phyloP scores from a whole-genome alignment of 2,797 vertebrate genomes.

The Fundulus diaphanus region DNA sequence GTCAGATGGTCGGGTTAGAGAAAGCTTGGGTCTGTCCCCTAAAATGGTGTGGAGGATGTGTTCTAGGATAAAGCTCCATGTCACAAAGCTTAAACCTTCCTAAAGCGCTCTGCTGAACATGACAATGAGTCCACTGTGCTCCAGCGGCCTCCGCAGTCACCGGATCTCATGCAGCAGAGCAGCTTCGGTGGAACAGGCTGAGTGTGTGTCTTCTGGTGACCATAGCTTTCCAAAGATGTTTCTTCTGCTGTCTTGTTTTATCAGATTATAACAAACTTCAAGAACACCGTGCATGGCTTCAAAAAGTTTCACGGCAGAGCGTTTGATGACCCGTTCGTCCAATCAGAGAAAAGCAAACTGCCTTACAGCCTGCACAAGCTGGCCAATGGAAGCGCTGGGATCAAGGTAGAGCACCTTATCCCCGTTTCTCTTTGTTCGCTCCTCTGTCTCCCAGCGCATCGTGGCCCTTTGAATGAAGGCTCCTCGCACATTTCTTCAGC shows the following conservation, averaged over 20 bases:
- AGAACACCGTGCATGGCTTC: conserved; percentile 93
- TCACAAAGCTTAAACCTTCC: no score
- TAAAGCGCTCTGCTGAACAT: no score
- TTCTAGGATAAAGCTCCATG: no score
- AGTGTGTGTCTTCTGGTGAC: background rate
- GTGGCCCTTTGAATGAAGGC: conserved; percentile 21
- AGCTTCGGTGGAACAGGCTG: no score
- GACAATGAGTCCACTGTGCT: no score
- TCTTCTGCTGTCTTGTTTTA: background rate
- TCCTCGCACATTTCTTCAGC: background rate
- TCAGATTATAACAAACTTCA: conserved; percentile 92
- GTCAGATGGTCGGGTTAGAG: no score
- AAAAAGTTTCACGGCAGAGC: conserved; percentile 92
- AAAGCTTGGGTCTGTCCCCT: no score
- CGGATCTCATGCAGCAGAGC: no score
- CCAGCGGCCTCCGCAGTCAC: no score
- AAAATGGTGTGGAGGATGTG: no score
- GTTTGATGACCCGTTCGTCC: conserved; percentile 90
- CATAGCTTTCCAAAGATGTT: background rate
- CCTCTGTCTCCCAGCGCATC: conserved; percentile 21
- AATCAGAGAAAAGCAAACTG: conserved; percentile 87
- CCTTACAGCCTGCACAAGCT: conserved; percentile 92
- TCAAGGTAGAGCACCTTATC: conserved; percentile 83
- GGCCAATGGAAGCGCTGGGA: conserved; percentile 87
- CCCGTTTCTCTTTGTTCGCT: conserved; percentile 5